Conservation (phyloP, 2,797 vertebrate genomes). For the Acestrorhynchus altus region DNA sequence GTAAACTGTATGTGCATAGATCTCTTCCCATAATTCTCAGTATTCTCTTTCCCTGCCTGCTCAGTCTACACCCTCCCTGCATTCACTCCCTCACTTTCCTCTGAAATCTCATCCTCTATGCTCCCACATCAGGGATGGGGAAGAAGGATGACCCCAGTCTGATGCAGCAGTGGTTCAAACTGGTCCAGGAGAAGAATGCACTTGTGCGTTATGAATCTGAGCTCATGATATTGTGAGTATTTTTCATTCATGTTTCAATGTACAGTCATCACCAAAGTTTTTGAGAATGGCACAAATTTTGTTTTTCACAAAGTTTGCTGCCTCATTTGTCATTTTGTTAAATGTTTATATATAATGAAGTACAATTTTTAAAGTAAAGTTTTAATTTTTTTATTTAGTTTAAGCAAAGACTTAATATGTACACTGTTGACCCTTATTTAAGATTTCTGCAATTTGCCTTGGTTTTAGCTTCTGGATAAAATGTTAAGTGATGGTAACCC, state of each 20-base stretch:
- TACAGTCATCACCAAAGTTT: too few species aligned
- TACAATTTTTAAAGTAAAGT: too few species aligned
- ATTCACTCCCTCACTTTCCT: slow-evolving; percentile 14
- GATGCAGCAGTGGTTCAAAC: slow-evolving; percentile 97
- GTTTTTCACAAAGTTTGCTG: too few species aligned
- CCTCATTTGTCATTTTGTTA: too few species aligned
- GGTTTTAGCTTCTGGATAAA: too few species aligned
- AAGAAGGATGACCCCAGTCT: slow-evolving; percentile 89
- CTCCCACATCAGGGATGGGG: slow-evolving; percentile 83
- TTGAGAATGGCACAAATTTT: too few species aligned
- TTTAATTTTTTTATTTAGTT: too few species aligned
- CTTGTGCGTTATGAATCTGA: slow-evolving; percentile 94
- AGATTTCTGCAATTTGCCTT: too few species aligned
- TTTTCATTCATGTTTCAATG: not conserved
- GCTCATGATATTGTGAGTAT: slow-evolving; percentile 96
- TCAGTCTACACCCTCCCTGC: not conserved
- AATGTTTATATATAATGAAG: too few species aligned
- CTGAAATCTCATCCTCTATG: not conserved
- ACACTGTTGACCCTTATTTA: too few species aligned
- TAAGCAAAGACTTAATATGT: too few species aligned
- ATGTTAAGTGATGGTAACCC: too few species aligned
- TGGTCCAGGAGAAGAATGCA: slow-evolving; percentile 95
- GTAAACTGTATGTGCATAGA: not conserved
- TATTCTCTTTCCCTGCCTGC: not conserved
- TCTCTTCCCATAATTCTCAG: not conserved